Base-by-base conservation (phyloP, 2,797 vertebrate genomes). In the Brachyrhaphis roseni region DNA sequence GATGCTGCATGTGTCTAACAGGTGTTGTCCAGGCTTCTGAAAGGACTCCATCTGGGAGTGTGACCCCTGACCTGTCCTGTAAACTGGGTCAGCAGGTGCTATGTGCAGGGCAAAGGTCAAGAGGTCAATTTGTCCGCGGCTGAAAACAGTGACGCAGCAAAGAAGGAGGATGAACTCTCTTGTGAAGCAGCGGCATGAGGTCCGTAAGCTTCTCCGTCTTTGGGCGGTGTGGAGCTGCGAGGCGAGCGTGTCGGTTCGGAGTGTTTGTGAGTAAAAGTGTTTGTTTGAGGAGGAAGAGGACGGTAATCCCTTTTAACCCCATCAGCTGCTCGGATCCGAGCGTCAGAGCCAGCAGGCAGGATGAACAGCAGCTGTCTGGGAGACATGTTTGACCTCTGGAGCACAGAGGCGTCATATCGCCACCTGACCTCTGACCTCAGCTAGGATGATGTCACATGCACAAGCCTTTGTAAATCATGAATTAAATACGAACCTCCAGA, bases 331-430 rank as follows among this genome's bases (percentile, higher is more conserved):
- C 79, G 86, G 91, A 91, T 90, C 89, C 79, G 84, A 86, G 85
- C 82, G 78, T 84, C 82, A 77, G 80, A 84, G 79, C 68, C 57
- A 11, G 49, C 26, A 77, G 81, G 77, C 86, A 85, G 85, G 76
- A 84, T 82, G 91, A 87, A 82, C 85, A 84, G 87, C 91, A 92
- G 91, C 92, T 92, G 91, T 83, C 72, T 87, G 51, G 80, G 78
- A 87, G 73, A 78, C 76, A 78, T 76, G 87, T 76, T 74, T 87
- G 86, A 92, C 82, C 88, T 73, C 0, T 7, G 47, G 82, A 82
- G 75, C 76, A 53, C 82, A 74, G 82, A 74, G 45, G 79, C 89
- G 66, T 77, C 31, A 72, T 81, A 90, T 83, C 84, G 82, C 82
- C 23, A 5, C 28, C 81, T 82, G 88, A 91, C 90, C 88, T 78